Percentiles rank a stretch among this genome's conserved stretches.
Evolutionary conservation across 2,797 vertebrate species (phyloP).

Genomic region (Hafferia zeledoni): DNA sequence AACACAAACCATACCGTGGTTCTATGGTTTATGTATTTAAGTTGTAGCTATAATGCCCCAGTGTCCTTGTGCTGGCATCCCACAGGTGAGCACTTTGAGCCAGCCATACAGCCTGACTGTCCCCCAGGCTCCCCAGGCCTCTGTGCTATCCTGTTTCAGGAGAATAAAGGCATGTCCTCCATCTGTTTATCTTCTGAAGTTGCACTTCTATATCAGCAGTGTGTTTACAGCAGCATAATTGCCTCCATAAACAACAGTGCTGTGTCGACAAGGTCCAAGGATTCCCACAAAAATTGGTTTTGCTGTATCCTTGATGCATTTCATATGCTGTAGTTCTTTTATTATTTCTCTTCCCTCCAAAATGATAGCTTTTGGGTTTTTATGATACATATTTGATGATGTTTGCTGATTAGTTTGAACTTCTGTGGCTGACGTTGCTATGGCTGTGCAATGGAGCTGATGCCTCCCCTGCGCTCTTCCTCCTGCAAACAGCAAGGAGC

Average conservation of each 20-base stretch:
- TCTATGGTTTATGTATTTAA: no score
- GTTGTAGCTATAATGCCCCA: accelerated
- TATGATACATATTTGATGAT: background rate
- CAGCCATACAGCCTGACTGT: background rate
- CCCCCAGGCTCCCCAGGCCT: background rate
- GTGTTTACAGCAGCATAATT: background rate
- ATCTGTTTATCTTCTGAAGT: background rate
- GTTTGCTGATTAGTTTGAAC: constrained; percentile 4
- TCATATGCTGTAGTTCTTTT: background rate
- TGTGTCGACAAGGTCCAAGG: background rate
- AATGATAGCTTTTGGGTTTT: background rate
- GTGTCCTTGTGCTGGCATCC: background rate
- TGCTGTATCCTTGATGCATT: background rate
- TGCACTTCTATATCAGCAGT: background rate
- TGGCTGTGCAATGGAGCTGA: background rate
- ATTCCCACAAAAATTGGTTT: background rate
- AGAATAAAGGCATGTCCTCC: background rate
- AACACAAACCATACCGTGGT: background rate
- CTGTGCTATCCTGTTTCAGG: background rate
- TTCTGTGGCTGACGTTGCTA: background rate
- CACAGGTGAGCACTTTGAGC: accelerated
- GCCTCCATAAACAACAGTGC: background rate
- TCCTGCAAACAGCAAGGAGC: background rate
- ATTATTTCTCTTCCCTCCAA: background rate
- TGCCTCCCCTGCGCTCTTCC: background rate